These are phyloP conservation scores for Porites cylindrica DNA, from an alignment of 92 coral and sea anemone species.

Conservation along the genomic window DNA sequence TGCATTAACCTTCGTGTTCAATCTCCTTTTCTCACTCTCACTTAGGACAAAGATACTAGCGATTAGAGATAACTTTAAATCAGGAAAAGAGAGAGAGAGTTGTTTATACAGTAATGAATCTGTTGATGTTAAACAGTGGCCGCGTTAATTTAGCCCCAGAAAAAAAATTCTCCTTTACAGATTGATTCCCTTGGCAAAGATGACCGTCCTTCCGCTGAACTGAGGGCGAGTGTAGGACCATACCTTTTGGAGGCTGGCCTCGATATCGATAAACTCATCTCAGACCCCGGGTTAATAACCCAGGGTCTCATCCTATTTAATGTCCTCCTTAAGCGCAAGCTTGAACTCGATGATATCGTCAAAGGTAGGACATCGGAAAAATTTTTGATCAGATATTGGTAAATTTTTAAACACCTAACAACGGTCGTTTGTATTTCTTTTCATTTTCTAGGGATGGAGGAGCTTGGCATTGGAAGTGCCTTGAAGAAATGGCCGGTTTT, in stretches of 20 bases:
- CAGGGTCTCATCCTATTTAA: constrained; percentile 58
- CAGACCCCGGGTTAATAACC: constrained; percentile 26
- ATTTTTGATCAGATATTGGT: neutral
- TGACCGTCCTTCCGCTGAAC: constrained; percentile 21
- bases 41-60: no score
- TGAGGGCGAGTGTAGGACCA: constrained; percentile 34
- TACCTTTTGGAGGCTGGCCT: constrained; percentile 60
- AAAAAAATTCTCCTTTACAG: neutral
- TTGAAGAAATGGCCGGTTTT: constrained; percentile 23
- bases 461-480: constrained; percentile 38
- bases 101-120: no score
- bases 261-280: constrained; percentile 12
- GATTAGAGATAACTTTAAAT: no score
- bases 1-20: no score
- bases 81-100: no score
- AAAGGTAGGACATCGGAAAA: constrained; percentile 23
- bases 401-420: neutral
- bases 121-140: no score
- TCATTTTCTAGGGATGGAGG: constrained; percentile 50
- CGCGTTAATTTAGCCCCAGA: no score
- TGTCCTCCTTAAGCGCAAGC: constrained; percentile 52
- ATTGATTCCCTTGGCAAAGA: constrained; percentile 21
- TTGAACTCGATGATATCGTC: constrained; percentile 60
- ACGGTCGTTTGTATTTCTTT: neutral
- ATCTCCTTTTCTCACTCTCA: no score